phyloP scores from a whole-genome alignment of 1,140 invertebrate genomes.

The Hyposmocoma kahamanoa region DNA sequence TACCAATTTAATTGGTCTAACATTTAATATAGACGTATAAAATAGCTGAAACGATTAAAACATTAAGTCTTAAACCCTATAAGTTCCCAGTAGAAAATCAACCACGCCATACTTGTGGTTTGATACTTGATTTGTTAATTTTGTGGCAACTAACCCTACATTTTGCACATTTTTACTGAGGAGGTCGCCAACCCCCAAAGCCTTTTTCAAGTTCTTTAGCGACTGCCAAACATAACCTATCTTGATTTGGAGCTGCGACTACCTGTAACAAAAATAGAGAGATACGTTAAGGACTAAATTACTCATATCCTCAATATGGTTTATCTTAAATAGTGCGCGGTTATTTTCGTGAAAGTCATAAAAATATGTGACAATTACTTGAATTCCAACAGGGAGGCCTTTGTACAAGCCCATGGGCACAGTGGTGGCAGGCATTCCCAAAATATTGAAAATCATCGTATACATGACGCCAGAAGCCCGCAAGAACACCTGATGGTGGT shows the following conservation, averaged over 20 bases:
- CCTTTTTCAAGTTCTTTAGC: conserved; percentile 84
- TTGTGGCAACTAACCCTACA: too few species aligned
- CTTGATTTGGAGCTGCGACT: conserved; percentile 77
- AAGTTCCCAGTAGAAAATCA: conserved; percentile 16
- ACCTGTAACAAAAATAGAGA: conserved; percentile 68
- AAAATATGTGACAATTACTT: too few species aligned
- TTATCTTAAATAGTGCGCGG: too few species aligned
- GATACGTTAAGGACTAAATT: too few species aligned
- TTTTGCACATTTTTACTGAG: conserved; percentile 8
- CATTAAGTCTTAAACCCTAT: conserved; percentile 2
- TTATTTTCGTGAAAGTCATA: too few species aligned
- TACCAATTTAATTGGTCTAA: conserved; percentile 18
- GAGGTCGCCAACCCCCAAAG: conserved; percentile 85
- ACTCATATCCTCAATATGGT: too few species aligned
- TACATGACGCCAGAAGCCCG: conserved; percentile 79
- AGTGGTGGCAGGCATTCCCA: conserved; percentile 84
- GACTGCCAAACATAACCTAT: conserved; percentile 83
- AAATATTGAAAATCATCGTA: conserved; percentile 82
- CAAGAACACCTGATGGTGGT: conserved; percentile 77
- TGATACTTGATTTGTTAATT: too few species aligned
- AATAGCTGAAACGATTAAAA: conserved; percentile 3
- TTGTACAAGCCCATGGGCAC: conserved; percentile 80
- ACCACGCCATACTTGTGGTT: conserved; percentile 28
- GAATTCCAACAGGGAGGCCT: conserved; percentile 83
- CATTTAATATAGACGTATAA: conserved; percentile 13